Percentiles rank a stretch among this genome's conserved stretches.
Conservation (phyloP, 2,888 invertebrate genomes). For the Beris chalybata region DNA sequence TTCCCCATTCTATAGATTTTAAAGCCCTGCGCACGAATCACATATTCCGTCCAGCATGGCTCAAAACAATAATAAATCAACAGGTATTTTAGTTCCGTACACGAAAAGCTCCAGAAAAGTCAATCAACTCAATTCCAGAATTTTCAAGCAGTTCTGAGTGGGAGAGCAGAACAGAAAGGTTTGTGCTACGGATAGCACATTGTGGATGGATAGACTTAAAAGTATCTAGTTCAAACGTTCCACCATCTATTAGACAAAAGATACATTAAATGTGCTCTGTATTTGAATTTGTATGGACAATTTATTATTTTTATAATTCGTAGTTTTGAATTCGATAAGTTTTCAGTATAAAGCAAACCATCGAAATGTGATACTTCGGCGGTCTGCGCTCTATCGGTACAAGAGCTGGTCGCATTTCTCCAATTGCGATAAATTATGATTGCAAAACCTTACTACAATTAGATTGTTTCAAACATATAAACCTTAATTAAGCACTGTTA, state of each 20-base stretch:
- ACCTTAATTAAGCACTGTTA: not conserved
- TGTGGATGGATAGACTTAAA: too few species aligned
- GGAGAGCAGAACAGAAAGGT: too few species aligned
- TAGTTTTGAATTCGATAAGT: not conserved
- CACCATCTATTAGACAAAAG: constrained; percentile 16
- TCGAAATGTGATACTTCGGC: constrained; percentile 9
- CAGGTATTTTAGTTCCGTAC: too few species aligned
- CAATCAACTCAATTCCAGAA: too few species aligned
- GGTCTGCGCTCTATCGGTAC: constrained; percentile 28
- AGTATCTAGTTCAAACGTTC: too few species aligned
- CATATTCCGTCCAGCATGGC: too few species aligned
- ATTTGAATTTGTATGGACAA: not conserved
- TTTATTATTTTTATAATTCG: not conserved
- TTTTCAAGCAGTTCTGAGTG: too few species aligned
- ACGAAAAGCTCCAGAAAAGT: too few species aligned
- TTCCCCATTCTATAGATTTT: too few species aligned
- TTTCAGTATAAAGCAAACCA: not conserved
- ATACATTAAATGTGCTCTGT: not conserved
- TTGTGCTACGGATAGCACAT: too few species aligned
- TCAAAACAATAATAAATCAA: too few species aligned
- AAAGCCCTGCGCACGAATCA: too few species aligned
- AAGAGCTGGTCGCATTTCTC: constrained; percentile 31
- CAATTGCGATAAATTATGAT: constrained; percentile 29
- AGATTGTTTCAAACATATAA: constrained; percentile 2
- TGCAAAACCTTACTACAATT: constrained; percentile 18